Conservation (phyloP, 2,797 vertebrate genomes). For the Channallabes apus region DNA sequence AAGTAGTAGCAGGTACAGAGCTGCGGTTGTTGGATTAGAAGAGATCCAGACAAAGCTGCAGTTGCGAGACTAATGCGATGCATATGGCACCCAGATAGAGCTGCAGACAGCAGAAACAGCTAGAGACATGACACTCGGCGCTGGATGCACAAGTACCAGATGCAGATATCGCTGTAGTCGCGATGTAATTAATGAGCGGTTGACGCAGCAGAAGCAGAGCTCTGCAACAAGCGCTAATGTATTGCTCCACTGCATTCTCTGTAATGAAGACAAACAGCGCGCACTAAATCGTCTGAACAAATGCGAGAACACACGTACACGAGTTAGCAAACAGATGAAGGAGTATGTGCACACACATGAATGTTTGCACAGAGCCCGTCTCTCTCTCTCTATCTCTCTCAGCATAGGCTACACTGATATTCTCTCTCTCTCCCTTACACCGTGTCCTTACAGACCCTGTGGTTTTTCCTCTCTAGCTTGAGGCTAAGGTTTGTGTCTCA, state of each 20-base stretch:
- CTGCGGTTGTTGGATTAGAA: not conserved
- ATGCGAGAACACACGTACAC: not conserved
- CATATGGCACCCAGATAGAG: not conserved
- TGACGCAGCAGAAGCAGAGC: constrained; percentile 6
- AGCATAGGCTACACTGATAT: not conserved
- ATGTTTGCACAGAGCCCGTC: not conserved
- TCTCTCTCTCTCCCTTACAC: not conserved
- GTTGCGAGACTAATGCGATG: not conserved
- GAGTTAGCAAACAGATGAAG: constrained; percentile 2
- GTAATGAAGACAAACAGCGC: constrained; percentile 5
- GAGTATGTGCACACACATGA: not conserved
- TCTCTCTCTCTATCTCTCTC: too few species aligned
- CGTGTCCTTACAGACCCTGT: not conserved
- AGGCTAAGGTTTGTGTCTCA: not conserved
- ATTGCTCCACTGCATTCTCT: not conserved
- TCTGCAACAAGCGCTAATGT: not conserved
- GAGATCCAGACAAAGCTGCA: not conserved
- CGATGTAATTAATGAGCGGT: not conserved
- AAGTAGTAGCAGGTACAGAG: not conserved
- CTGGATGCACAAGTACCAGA: not conserved
- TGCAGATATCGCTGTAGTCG: not conserved
- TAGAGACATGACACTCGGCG: not conserved
- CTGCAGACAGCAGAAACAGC: not conserved
- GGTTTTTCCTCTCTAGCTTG: not conserved
- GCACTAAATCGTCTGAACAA: not conserved